A percentile compares a stretch with the other conserved stretches of the same genome.
phyloP scores from a whole-genome alignment of 30 jellyfish, hydroid and myxozoan genomes.

The Chironex yamaguchii region DNA sequence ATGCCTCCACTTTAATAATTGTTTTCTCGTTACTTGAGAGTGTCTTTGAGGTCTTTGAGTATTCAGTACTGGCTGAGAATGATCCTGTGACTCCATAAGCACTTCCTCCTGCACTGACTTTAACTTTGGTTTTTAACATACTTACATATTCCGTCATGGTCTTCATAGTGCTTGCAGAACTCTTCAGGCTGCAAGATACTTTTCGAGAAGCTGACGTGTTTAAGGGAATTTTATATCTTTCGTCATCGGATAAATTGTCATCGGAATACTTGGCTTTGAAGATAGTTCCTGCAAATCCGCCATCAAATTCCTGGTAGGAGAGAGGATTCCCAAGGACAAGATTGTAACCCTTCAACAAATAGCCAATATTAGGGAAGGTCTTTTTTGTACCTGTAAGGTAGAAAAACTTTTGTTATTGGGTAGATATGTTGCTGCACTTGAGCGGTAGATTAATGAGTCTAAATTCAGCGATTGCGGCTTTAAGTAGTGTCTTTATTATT shows the following conservation, averaged over 20 bases:
- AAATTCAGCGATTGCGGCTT: too few species aligned
- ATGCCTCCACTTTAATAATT: slow-evolving; percentile 55
- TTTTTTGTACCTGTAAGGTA: too few species aligned
- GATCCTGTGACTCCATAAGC: slow-evolving; percentile 34
- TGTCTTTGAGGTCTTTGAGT: slow-evolving; percentile 35
- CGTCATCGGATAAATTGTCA: slow-evolving; percentile 35
- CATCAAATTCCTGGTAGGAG: slow-evolving; percentile 30
- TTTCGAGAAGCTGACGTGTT: slow-evolving; percentile 28
- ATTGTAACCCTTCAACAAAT: slow-evolving; percentile 54
- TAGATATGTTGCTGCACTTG: too few species aligned
- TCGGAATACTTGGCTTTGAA: slow-evolving; percentile 14
- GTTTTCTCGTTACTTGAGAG: slow-evolving; percentile 45
- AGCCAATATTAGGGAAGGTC: slow-evolving; percentile 51
- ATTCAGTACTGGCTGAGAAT: slow-evolving; percentile 64
- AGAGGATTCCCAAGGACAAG: slow-evolving; percentile 47
- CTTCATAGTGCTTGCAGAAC: slow-evolving; percentile 24
- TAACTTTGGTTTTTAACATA: slow-evolving; percentile 25
- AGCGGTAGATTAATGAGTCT: too few species aligned
- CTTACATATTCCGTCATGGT: slow-evolving; percentile 42
- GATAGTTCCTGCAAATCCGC: slow-evolving; percentile 38
- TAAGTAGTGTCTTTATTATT: too few species aligned
- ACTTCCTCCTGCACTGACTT: slow-evolving; percentile 6
- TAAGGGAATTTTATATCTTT: slow-evolving; percentile 31
- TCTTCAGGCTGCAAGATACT: slow-evolving; percentile 43
- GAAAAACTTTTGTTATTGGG: too few species aligned